Evolutionary conservation across 2,113 vertebrate species (phyloP), one percentile per base, ranked within the genome.

Genomic region (Pardalotus punctatus): DNA sequence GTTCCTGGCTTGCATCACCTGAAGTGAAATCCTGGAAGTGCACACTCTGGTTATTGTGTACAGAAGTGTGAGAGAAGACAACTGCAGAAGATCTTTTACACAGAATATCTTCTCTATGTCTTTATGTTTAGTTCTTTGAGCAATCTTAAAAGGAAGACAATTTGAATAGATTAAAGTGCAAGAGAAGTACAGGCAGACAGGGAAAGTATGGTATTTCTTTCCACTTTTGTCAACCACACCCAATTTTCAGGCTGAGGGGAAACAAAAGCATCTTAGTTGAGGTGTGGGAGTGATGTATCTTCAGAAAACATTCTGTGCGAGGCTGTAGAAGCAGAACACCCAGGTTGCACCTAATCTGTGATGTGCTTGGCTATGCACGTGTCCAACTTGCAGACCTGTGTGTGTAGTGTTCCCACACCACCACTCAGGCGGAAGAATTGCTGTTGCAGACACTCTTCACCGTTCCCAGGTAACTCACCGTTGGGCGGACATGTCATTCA

Each of bases 21-120:
- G 11, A 95, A 85, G 38, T 42, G 48, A 79, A 95, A 92, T 36
- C 42, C n/a, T 89, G 40, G 29, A 72, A 64, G 53, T 38, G 40
- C 27, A 10, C 25, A 28, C 22, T 88, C 40, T 81, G 31, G 14
- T 81, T 77, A 28, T 36, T 78, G 57, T 60, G 35, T 86, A 33
- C 29, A n/a, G 47, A 61, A 50, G 9, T 23, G 31, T 71, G 43
- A 72, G 69, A 80, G 35, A 91, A 62, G 61, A 84, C 14, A 50
- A 48, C 29, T 10, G 9, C 10, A 53, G 54, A 64, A 31, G 19
- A 47, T 48, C 21, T 84, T 43, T 80, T 72, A 28, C 25, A 20
- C 17, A 50, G 22, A 81, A 61, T 11, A 71, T 2, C 27, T 90
- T 16, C 33, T 65, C 5, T 43, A 5, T 73, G 60, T 42, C 56